Conservation (phyloP, 1,140 invertebrate species). For the Drosophila micromelanica region DNA sequence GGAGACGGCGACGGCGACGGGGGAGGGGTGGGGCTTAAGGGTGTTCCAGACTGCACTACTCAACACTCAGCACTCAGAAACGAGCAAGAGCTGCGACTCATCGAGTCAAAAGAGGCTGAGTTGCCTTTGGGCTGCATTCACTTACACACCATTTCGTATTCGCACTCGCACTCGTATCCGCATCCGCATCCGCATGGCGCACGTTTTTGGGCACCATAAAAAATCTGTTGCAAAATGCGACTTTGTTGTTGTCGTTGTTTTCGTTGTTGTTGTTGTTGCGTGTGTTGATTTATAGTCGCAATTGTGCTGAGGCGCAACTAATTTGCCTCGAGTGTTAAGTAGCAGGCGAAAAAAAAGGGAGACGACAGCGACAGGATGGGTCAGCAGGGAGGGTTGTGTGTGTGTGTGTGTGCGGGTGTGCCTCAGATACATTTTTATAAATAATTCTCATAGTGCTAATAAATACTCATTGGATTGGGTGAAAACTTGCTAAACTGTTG, state of each 20-base stretch:
- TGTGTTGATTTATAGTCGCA: slow-evolving; percentile 74
- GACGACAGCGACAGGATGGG: not conserved
- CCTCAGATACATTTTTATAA: too few relatives aligned
- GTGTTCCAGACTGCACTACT: slow-evolving; percentile 14
- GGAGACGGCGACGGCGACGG: not conserved
- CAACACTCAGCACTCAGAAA: slow-evolving; percentile 4
- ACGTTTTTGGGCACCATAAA: slow-evolving; percentile 55
- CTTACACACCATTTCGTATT: too few relatives aligned
- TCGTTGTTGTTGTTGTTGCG: slow-evolving; percentile 30
- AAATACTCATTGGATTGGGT: too few relatives aligned
- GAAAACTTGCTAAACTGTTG: too few relatives aligned
- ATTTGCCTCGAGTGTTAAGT: slow-evolving; percentile 79
- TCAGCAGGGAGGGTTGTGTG: not conserved
- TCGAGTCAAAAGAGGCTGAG: not conserved
- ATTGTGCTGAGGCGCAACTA: slow-evolving; percentile 72
- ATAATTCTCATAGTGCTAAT: too few relatives aligned
- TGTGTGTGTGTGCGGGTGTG: slow-evolving; percentile 11
- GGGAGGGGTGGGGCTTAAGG: slow-evolving; percentile 2
- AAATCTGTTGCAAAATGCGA: slow-evolving; percentile 54
- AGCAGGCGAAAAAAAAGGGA: slow-evolving; percentile 40
- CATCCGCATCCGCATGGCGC: slow-evolving; percentile 44
- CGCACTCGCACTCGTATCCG: slow-evolving; percentile 2
- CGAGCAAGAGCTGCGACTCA: not conserved
- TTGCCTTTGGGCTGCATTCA: not conserved
- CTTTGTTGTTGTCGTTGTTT: not conserved